Evolutionary conservation across 1,140 invertebrate genomes (phyloP).

Genomic region (Atta cephalotes): DNA sequence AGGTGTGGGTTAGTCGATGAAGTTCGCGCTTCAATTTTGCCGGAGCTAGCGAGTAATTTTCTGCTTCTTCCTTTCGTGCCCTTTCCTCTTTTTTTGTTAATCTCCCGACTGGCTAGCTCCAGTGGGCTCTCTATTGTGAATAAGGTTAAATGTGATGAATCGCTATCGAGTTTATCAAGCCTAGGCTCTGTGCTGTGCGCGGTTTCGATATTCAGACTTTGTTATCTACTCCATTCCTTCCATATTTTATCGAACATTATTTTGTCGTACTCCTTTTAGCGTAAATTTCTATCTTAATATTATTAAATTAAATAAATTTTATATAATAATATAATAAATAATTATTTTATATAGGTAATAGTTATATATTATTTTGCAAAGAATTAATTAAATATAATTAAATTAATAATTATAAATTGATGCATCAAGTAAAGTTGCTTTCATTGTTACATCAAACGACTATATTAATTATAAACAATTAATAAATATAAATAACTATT

Average conservation of each 20-base stretch:
- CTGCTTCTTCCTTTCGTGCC: constrained; percentile 19
- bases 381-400: not conserved
- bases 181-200: not conserved
- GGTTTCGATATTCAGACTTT: constrained; percentile 34
- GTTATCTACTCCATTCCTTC: constrained; percentile 16
- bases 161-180: constrained; percentile 30
- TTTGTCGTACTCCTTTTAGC: constrained; percentile 1
- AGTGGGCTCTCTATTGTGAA: constrained; percentile 36
- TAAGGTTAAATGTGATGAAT: constrained; percentile 53
- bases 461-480: not conserved
- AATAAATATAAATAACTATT: not conserved
- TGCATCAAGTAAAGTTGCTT: not conserved
- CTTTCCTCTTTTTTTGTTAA: constrained; percentile 46
- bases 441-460: not conserved
- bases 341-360: not conserved
- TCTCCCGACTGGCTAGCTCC: constrained; percentile 5
- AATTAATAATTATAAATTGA: not conserved
- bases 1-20: constrained; percentile 47
- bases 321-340: no score
- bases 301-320: not conserved
- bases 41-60: constrained; percentile 65
- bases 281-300: not conserved
- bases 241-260: constrained; percentile 8
- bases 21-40: constrained; percentile 64
- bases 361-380: not conserved